These are phyloP conservation scores for Esox niger DNA, from an alignment of 2,113 vertebrate species.

Conservation along the genomic window DNA sequence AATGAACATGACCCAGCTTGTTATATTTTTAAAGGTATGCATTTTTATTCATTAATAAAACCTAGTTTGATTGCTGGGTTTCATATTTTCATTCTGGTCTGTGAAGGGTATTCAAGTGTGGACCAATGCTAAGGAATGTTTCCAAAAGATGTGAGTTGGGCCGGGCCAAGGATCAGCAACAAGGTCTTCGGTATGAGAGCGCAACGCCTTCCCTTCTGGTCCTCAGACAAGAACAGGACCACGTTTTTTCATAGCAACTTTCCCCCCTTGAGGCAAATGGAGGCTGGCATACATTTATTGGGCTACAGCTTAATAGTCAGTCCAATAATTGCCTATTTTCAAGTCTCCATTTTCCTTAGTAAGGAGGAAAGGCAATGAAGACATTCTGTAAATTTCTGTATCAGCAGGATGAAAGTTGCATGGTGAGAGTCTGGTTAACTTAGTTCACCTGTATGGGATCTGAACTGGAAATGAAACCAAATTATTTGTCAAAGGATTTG, in stretches of 20 bases:
- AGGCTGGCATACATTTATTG: background rate
- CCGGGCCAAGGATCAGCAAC: background rate
- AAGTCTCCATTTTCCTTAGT: too few relatives aligned
- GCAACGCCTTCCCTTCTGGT: background rate
- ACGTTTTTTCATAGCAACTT: too few relatives aligned
- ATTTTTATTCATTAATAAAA: background rate
- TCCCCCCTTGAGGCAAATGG: background rate
- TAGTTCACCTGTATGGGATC: too few relatives aligned
- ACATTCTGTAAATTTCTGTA: too few relatives aligned
- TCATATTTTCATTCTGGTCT: conserved; percentile 22
- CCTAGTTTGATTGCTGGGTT: background rate
- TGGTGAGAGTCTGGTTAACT: too few relatives aligned
- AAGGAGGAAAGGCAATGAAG: too few relatives aligned
- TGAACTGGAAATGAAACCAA: too few relatives aligned
- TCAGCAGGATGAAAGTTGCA: too few relatives aligned
- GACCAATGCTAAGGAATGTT: conserved; percentile 95
- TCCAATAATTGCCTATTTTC: too few relatives aligned
- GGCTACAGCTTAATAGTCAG: too few relatives aligned
- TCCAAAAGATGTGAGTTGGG: conserved; percentile 88
- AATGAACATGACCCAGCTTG: background rate
- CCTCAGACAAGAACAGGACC: background rate
- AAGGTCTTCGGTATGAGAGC: background rate
- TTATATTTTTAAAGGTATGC: background rate
- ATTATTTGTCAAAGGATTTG: too few relatives aligned
- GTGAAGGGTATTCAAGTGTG: conserved; percentile 92